Evolutionary conservation across 2,888 invertebrate species (phyloP).

Genomic region (Hoplodrina ambigua): DNA sequence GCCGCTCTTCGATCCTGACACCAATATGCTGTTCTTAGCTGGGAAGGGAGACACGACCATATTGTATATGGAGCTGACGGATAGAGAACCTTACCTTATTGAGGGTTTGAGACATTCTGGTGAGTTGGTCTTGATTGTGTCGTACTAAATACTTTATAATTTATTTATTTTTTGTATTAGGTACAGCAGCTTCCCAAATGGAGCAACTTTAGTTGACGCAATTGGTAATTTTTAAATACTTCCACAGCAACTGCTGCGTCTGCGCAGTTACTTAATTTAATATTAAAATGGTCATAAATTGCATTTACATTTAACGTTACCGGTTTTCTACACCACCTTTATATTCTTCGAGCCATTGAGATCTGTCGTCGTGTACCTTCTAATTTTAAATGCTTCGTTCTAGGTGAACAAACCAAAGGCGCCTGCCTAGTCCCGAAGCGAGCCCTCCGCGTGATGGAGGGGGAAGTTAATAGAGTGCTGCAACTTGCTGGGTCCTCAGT

Average conservation of each 20-base stretch:
- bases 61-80: conserved; percentile 96
- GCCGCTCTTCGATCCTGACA: conserved; percentile 98
- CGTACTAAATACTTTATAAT: not conserved
- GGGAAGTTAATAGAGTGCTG: conserved; percentile 97
- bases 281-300: too few relatives aligned
- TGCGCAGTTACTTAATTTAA: too few relatives aligned
- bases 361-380: not conserved
- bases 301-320: too few relatives aligned
- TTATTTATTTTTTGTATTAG: too few relatives aligned
- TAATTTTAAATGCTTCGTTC: conserved; percentile 2
- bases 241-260: too few relatives aligned
- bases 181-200: too few relatives aligned
- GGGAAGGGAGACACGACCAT: conserved; percentile 98
- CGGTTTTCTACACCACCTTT: too few relatives aligned
- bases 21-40: conserved; percentile 98
- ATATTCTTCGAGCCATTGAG: too few relatives aligned
- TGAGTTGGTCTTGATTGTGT: conserved; percentile 55
- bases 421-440: conserved; percentile 98
- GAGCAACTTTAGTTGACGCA: too few relatives aligned
- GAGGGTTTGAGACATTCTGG: conserved; percentile 96
- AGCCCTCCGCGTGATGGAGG: conserved; percentile 98
- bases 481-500: conserved; percentile 96
- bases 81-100: conserved; percentile 96
- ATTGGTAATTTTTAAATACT: too few relatives aligned
- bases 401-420: conserved; percentile 98